phyloP scores from a whole-genome alignment of 2,113 vertebrate genomes.

The Narcine bancroftii region DNA sequence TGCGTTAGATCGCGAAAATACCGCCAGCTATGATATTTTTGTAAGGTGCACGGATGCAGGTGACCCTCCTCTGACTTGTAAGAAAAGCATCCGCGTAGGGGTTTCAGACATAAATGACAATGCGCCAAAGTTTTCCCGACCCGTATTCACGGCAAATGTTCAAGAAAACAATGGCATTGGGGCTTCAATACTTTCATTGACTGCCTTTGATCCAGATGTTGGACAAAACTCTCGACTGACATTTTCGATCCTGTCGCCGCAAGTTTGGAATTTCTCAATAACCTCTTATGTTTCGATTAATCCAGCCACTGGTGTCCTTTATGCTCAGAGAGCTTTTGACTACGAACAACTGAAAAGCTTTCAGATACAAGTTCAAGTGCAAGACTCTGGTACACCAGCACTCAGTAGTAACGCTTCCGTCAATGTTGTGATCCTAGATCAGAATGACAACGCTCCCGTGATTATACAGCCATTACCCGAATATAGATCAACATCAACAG shows the following conservation, averaged over 20 bases:
- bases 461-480: slow-evolving; percentile 56
- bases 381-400: slow-evolving; percentile 43
- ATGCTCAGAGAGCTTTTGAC: slow-evolving; percentile 45
- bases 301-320: slow-evolving; percentile 43
- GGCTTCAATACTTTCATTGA: slow-evolving; percentile 51
- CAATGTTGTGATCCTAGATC: slow-evolving; percentile 51
- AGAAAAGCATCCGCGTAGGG: slow-evolving; percentile 31
- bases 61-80: slow-evolving; percentile 39
- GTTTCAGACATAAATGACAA: slow-evolving; percentile 44
- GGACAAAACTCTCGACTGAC: slow-evolving; percentile 43
- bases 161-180: slow-evolving; percentile 53
- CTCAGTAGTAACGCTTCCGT: slow-evolving; percentile 55
- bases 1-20: slow-evolving; percentile 39
- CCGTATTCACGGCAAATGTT: slow-evolving; percentile 49
- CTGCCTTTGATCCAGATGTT: slow-evolving; percentile 48
- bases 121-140: slow-evolving; percentile 18
- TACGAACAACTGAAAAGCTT: slow-evolving; percentile 47
- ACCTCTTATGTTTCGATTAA: slow-evolving; percentile 42
- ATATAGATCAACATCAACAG: slow-evolving; percentile 49
- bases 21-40: slow-evolving; percentile 39
- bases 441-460: slow-evolving; percentile 65
- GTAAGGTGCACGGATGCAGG: slow-evolving; percentile 37
- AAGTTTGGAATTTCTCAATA: slow-evolving; percentile 40
- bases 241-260: slow-evolving; percentile 43
- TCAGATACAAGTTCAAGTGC: slow-evolving; percentile 39